Evolutionary conservation across 2,888 invertebrate species (phyloP).

Genomic region (Hydropsyche betteni): DNA sequence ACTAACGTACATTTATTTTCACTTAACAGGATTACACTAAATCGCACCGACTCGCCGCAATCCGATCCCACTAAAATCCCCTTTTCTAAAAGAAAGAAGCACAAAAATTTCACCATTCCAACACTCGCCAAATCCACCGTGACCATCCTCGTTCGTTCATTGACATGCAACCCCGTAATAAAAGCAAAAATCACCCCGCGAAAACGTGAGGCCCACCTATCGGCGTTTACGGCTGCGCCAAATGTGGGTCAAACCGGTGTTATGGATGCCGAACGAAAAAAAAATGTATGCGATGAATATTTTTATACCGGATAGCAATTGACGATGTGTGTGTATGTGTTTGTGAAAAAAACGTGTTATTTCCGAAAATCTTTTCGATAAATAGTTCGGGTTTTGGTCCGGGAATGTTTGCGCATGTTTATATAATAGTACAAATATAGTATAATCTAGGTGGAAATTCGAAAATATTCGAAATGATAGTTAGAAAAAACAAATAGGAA

Average conservation of each 20-base stretch:
- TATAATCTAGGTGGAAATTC: too few species aligned
- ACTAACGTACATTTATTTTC: constrained; percentile 43
- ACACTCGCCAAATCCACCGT: background rate
- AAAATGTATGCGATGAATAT: background rate
- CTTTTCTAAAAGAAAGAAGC: background rate
- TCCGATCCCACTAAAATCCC: constrained; percentile 4
- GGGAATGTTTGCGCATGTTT: too few species aligned
- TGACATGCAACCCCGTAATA: constrained; percentile 36
- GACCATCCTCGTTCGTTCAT: constrained; percentile 4
- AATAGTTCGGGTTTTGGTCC: constrained; percentile 9
- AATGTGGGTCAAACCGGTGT: constrained; percentile 2
- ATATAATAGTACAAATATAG: too few species aligned
- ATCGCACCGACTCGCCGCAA: constrained; percentile 32
- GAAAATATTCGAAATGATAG: too few species aligned
- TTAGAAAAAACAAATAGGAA: too few species aligned
- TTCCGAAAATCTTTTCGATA: background rate
- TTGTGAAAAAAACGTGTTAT: background rate
- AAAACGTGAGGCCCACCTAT: too few species aligned
- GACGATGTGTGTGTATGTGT: background rate
- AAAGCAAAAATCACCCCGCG: constrained; percentile 24
- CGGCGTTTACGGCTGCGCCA: background rate
- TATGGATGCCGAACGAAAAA: background rate
- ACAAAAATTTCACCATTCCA: background rate
- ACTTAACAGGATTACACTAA: constrained; percentile 51
- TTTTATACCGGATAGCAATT: background rate